Evolutionary conservation across 2,797 vertebrate species (phyloP).

Genomic region (Crocodylus rhombifer): DNA sequence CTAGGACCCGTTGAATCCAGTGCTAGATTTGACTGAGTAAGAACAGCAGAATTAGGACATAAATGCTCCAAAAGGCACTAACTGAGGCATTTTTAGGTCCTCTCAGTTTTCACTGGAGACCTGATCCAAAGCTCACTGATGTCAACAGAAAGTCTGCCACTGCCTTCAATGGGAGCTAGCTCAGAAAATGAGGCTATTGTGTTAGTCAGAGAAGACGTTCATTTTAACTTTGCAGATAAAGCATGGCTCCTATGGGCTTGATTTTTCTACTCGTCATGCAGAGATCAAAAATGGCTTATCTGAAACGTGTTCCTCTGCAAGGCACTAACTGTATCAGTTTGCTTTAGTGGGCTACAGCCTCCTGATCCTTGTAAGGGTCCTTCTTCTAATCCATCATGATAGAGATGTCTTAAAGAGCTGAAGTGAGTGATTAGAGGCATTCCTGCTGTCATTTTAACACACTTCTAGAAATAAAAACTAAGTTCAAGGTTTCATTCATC

Average conservation of each 20-base stretch:
- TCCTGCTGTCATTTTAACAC: constrained; percentile 58
- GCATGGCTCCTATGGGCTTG: constrained; percentile 72
- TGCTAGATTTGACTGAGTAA: neutral
- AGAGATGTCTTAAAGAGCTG: constrained; percentile 51
- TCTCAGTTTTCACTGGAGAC: constrained; percentile 11
- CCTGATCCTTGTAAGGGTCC: constrained; percentile 50
- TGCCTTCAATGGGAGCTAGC: neutral
- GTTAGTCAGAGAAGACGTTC: constrained; percentile 57
- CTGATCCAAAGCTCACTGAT: constrained; percentile 44
- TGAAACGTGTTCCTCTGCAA: constrained; percentile 9
- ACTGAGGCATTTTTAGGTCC: constrained; percentile 8
- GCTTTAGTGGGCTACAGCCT: constrained; percentile 30
- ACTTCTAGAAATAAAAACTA: constrained; percentile 22
- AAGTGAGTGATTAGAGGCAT: constrained; percentile 67
- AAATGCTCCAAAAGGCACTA: neutral
- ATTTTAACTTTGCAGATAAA: constrained; percentile 75
- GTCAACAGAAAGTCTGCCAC: constrained; percentile 10
- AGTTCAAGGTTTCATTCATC: constrained; percentile 46
- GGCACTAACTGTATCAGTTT: constrained; percentile 13
- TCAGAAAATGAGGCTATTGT: neutral
- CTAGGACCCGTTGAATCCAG: neutral
- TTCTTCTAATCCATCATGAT: constrained; percentile 54
- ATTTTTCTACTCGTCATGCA: constrained; percentile 56
- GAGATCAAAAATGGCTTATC: constrained; percentile 64
- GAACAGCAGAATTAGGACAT: neutral